Percentiles rank a stretch among this genome's conserved stretches.
Evolutionary conservation across 2,797 vertebrate species (phyloP).

Genomic region (Ciconia nigra): DNA sequence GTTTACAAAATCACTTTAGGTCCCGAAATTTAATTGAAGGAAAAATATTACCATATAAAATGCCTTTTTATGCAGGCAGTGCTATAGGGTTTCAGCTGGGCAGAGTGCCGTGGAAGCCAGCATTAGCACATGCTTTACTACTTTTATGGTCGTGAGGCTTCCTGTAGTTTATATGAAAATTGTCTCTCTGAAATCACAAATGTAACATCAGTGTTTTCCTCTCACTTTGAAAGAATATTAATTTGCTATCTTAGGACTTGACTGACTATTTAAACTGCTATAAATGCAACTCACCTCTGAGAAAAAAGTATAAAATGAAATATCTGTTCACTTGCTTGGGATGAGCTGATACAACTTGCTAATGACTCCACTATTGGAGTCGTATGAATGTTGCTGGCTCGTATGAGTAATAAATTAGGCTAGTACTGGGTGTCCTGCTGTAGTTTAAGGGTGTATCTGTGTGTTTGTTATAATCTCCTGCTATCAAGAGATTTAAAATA

Average conservation of each 20-base stretch:
- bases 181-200: conserved; percentile 47
- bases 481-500: neutral
- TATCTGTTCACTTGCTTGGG: neutral
- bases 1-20: conserved; percentile 61
- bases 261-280: neutral
- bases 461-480: neutral
- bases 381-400: neutral
- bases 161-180: conserved; percentile 24
- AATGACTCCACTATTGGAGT: neutral
- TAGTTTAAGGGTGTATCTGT: neutral
- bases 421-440: neutral
- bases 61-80: neutral
- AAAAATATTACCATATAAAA: conserved; percentile 58
- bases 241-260: conserved; percentile 40
- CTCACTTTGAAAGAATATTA: conserved; percentile 33
- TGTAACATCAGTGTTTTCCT: conserved; percentile 46
- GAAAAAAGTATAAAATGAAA: neutral
- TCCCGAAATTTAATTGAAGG: conserved; percentile 46
- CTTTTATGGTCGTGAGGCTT: conserved; percentile 23
- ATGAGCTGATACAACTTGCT: neutral
- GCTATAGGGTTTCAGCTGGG: conserved; percentile 37
- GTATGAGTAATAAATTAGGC: neutral
- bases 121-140: conserved; percentile 1
- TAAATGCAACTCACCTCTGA: conserved; percentile 21
- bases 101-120: conserved; percentile 18